A percentile compares a stretch with the other conserved stretches of the same genome.
phyloP scores from a whole-genome alignment of 2,113 vertebrate species.

The Mustela nigripes region DNA sequence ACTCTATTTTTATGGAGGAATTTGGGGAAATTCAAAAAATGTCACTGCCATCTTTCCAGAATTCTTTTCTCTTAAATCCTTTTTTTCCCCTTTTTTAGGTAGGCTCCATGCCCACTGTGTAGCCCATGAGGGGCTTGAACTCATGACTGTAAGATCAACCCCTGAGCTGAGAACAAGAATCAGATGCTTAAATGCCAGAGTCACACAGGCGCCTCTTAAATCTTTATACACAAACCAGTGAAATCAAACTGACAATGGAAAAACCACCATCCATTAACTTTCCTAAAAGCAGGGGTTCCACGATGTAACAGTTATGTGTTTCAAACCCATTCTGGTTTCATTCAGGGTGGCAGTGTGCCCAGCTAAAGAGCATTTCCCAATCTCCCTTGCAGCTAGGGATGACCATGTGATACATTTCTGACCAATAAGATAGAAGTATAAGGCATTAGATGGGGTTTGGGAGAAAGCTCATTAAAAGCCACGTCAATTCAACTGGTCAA shows the following conservation, averaged over 20 bases:
- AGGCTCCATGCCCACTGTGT: not conserved
- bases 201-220: not conserved
- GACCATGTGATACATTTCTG: not conserved
- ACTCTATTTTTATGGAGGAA: not conserved
- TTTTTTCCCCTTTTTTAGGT: not conserved
- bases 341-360: not conserved
- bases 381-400: not conserved
- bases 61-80: conserved; percentile 35
- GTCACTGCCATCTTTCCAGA: not conserved
- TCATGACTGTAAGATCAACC: not conserved
- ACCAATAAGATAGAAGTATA: not conserved
- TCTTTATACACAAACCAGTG: not conserved
- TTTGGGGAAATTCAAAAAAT: not conserved
- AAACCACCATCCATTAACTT: conserved; percentile 1
- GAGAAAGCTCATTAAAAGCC: not conserved
- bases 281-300: not conserved
- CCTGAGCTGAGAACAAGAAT: not conserved
- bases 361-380: not conserved
- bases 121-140: not conserved
- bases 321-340: conserved; percentile 8
- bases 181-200: not conserved
- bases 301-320: not conserved
- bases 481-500: not conserved
- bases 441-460: not conserved
- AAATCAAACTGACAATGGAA: conserved; percentile 5